These are phyloP conservation scores for Bolinopsis microptera DNA, from an alignment of 37 sponge, comb jelly and placozoan genomes.

Conservation along the genomic window DNA sequence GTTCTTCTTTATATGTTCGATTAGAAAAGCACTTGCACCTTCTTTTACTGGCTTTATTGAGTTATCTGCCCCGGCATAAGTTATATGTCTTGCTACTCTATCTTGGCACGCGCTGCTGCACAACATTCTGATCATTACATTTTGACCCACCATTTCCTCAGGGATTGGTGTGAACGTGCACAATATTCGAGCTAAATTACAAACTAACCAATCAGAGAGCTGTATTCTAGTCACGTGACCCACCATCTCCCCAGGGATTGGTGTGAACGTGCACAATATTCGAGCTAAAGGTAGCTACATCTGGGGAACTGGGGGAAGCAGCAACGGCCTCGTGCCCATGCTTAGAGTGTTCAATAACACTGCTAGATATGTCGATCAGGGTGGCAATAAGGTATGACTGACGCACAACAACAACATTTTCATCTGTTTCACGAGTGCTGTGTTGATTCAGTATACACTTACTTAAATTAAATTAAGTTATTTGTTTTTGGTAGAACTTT, in stretches of 20 bases:
- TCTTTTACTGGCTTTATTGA: too few relatives aligned
- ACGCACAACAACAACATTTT: neutral
- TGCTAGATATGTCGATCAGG: slow-evolving; percentile 98
- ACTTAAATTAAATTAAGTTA: neutral
- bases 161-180: slow-evolving; percentile 92
- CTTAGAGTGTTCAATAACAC: slow-evolving; percentile 96
- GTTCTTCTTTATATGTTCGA: too few relatives aligned
- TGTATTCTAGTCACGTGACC: too few relatives aligned
- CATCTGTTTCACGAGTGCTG: neutral
- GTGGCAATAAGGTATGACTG: slow-evolving; percentile 84
- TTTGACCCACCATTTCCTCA: neutral
- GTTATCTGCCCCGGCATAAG: too few relatives aligned
- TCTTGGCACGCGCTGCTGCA: too few relatives aligned
- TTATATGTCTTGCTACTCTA: too few relatives aligned
- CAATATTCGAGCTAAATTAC: slow-evolving; percentile 81
- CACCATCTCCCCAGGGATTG: slow-evolving; percentile 75
- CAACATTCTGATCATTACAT: too few relatives aligned
- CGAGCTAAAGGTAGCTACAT: slow-evolving; percentile 94
- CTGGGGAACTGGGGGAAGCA: slow-evolving; percentile 96
- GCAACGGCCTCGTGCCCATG: slow-evolving; percentile 98
- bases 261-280: slow-evolving; percentile 87
- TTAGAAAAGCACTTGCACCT: too few relatives aligned
- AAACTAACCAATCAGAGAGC: too few relatives aligned
- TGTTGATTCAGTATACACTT: slow-evolving; percentile 17
- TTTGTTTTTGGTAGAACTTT: too few relatives aligned